Conservation (phyloP, 2,797 vertebrate genomes). For the Acomys russatus region DNA sequence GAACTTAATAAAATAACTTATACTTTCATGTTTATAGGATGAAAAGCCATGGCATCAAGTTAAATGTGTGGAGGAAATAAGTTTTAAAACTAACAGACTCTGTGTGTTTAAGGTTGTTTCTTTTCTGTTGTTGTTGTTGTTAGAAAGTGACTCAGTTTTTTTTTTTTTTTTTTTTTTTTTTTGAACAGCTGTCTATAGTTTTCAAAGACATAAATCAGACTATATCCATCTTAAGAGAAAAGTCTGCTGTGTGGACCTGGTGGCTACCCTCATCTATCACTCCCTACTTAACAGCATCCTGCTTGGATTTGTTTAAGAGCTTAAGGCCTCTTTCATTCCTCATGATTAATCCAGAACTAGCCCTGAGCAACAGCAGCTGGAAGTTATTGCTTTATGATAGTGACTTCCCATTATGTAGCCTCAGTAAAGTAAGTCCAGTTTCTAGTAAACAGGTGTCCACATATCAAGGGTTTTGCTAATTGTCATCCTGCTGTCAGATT, state of each 20-base stretch:
- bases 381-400: conserved; percentile 58
- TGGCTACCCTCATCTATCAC: neutral
- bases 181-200: neutral
- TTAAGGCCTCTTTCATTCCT: conserved; percentile 60
- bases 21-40: neutral
- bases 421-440: conserved; percentile 54
- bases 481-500: conserved; percentile 64
- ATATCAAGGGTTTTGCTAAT: conserved; percentile 37
- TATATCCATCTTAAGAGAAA: neutral
- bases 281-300: conserved; percentile 51
- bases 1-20: neutral
- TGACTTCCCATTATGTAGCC: conserved; percentile 19
- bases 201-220: neutral
- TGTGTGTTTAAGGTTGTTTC: neutral
- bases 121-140: neutral
- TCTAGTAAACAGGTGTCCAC: conserved; percentile 50
- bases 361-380: conserved; percentile 14
- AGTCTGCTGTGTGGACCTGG: neutral
- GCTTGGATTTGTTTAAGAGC: conserved; percentile 19
- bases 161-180: neutral
- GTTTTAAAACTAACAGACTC: neutral
- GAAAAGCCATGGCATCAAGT: neutral
- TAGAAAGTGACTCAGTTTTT: neutral
- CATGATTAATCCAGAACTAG: conserved; percentile 61
- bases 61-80: neutral